Evolutionary conservation across 2,113 vertebrate genomes (phyloP).

Genomic region (Mohoua ochrocephala): DNA sequence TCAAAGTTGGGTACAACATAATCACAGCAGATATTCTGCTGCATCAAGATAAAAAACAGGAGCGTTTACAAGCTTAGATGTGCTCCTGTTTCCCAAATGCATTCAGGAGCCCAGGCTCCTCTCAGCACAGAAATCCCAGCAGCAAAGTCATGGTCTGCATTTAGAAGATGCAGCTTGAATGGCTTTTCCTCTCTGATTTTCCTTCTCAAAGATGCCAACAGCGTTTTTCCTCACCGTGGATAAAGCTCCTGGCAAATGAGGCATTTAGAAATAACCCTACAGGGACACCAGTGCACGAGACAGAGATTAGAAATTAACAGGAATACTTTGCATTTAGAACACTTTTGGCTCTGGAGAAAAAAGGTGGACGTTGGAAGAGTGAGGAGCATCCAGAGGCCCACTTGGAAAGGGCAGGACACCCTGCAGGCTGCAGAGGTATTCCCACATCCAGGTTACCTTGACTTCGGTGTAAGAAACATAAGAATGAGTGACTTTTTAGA

Average conservation of each 20-base stretch:
- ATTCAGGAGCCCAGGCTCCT: not conserved
- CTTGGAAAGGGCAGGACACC: not conserved
- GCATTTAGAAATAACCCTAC: not conserved
- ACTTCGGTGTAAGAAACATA: not conserved
- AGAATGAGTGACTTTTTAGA: accelerated
- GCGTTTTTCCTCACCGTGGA: not conserved
- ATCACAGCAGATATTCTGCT: constrained; percentile 9
- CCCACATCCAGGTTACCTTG: not conserved
- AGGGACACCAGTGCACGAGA: not conserved
- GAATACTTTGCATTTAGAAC: not conserved
- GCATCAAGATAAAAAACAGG: constrained; percentile 5
- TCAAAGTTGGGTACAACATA: not conserved
- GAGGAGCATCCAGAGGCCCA: not conserved
- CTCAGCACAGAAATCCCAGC: not conserved
- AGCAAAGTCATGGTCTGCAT: not conserved
- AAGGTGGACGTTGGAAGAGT: not conserved
- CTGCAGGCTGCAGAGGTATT: not conserved
- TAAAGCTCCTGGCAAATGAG: not conserved
- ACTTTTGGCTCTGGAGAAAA: not conserved
- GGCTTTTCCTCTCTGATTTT: not conserved
- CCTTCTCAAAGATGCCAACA: not conserved
- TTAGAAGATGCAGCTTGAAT: not conserved
- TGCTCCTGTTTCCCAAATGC: not conserved
- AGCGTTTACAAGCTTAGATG: not conserved
- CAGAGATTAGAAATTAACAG: not conserved